Conservation (phyloP, 1,140 invertebrate species). For the Stegodyphus dumicola region DNA sequence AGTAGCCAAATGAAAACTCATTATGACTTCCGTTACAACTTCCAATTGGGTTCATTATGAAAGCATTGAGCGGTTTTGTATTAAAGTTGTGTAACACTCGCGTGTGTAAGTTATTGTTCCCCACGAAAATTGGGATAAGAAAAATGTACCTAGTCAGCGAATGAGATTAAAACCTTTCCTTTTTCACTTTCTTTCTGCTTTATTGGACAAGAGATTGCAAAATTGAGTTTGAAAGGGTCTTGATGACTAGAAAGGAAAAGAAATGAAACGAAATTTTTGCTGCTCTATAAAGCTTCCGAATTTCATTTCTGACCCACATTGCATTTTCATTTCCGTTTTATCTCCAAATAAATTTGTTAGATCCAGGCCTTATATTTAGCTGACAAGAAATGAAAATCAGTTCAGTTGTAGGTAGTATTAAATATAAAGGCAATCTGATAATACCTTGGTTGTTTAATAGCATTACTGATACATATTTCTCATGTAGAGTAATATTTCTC, state of each 20-base stretch:
- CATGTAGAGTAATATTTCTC: no score
- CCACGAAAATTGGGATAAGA: neutral
- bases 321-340: no score
- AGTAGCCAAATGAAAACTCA: constrained; percentile 23
- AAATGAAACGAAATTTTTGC: neutral
- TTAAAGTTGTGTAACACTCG: neutral
- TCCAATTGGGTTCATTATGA: neutral
- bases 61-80: neutral
- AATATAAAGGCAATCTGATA: no score
- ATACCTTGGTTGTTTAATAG: no score
- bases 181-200: neutral
- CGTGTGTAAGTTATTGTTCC: neutral
- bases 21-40: constrained; percentile 49
- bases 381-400: no score
- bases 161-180: constrained; percentile 1
- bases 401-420: no score
- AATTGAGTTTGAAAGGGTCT: constrained; percentile 7
- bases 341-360: no score
- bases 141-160: neutral
- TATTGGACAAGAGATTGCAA: neutral
- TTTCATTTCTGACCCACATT: no score
- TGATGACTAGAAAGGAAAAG: neutral
- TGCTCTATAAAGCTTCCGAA: neutral
- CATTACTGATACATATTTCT: no score
- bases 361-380: no score